Evolutionary conservation across 2,797 vertebrate species (phyloP).

Genomic region (Acanthiza pusilla): DNA sequence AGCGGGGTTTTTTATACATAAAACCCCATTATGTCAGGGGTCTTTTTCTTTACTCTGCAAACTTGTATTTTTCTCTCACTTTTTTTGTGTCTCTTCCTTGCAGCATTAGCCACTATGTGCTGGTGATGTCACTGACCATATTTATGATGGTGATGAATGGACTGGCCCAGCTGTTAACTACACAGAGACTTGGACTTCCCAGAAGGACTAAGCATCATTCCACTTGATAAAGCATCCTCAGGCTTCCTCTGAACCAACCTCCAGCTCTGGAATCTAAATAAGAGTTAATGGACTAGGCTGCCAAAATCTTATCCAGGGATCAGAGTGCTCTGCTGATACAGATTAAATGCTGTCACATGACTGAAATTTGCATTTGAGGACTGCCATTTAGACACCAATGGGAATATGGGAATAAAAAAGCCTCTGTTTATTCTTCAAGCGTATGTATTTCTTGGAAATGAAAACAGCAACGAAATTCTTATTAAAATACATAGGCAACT

Average conservation of each 20-base stretch:
- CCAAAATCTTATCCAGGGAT: not conserved
- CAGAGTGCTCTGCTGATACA: not conserved
- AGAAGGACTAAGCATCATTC: constrained; percentile 82
- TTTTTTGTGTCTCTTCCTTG: constrained; percentile 25
- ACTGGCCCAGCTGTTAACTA: constrained; percentile 87
- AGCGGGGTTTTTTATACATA: no score
- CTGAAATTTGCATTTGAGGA: not conserved
- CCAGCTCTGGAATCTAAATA: not conserved
- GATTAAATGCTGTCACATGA: not conserved
- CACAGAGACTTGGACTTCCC: constrained; percentile 76
- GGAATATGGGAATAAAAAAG: not conserved
- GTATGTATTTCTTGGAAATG: not conserved
- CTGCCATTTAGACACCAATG: not conserved
- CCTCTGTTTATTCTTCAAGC: not conserved
- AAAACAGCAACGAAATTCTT: not conserved
- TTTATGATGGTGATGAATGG: constrained; percentile 92
- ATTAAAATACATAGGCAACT: not conserved
- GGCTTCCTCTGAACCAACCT: not conserved
- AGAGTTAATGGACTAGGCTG: not conserved
- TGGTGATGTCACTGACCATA: constrained; percentile 96
- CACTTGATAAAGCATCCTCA: constrained; percentile 64
- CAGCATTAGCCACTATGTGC: constrained; percentile 97
- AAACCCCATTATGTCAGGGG: rapidly evolving
- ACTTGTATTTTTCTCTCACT: not conserved
- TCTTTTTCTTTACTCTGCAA: not conserved